A percentile compares a stretch with the other conserved stretches of the same genome.
Evolutionary conservation across 2,113 vertebrate genomes (phyloP).

Genomic region (Calypte anna): DNA sequence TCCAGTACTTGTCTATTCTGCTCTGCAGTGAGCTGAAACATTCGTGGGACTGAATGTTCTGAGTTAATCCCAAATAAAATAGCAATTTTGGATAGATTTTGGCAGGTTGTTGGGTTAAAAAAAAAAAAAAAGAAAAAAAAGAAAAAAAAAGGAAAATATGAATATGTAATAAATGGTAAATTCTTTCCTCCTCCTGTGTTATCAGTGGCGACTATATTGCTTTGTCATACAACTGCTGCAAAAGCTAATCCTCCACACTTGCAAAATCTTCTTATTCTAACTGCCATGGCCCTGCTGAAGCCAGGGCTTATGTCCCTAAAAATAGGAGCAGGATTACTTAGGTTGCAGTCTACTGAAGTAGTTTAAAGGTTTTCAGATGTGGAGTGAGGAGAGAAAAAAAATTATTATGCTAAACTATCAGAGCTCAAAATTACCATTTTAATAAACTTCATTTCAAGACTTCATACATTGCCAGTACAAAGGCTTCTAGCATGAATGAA

Average conservation of each 20-base stretch:
- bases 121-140: neutral
- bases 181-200: constrained; percentile 48
- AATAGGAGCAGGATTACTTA: constrained; percentile 81
- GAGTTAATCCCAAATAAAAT: neutral
- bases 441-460: constrained; percentile 52
- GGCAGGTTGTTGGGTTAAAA: neutral
- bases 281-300: constrained; percentile 73
- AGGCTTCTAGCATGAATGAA: neutral
- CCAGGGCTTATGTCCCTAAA: constrained; percentile 78
- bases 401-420: constrained; percentile 42
- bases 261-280: constrained; percentile 80
- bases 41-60: neutral
- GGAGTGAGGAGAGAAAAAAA: neutral
- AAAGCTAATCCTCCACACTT: constrained; percentile 79
- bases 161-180: constrained; percentile 55
- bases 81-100: neutral
- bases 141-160: neutral
- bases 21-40: neutral
- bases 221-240: constrained; percentile 76
- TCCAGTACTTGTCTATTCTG: neutral
- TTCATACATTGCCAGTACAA: neutral
- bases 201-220: constrained; percentile 69
- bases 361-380: constrained; percentile 71
- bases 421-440: constrained; percentile 51
- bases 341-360: constrained; percentile 72